Evolutionary conservation across 2,797 vertebrate species (phyloP), one percentile per base, ranked within the genome.

Genomic region (Myripristis jacobus): DNA sequence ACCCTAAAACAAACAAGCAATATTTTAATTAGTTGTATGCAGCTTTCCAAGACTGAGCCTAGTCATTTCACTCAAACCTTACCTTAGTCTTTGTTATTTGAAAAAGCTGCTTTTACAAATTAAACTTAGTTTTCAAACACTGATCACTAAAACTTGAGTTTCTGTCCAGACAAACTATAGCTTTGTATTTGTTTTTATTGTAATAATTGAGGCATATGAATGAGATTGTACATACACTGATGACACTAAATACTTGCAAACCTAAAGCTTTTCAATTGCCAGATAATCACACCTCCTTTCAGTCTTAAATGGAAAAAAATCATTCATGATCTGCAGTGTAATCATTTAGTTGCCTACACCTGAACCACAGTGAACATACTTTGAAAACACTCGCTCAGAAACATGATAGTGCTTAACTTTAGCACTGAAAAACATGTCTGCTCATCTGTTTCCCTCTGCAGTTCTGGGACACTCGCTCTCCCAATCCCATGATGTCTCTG

Each of bases 401-500:
- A 6, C 3, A 13, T 52, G 31, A 25, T 31, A 0, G 2, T 43
- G 4, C 15, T 13, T 21, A 38, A 15, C 27, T 70, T 11, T 47
- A 21, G 2, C 10, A 24, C 13, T 50, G 27, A 60, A 21, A 67
- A 38, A 73, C 3, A 25, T 46, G 16, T 38, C 24, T 13, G 22
- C 16, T 52, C 47, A 43, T 74, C 6, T 72, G 2, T 65, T 64
- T 64, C 24, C 55, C 18, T 75, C 52, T 51, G 70, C 77, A 99
- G 98, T 99, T 99, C 90, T 99, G 98, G 98, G 98, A 99, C 75
- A 98, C 98, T 0, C 97, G 98, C 6, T 98, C 97, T 1, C 96
- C 98, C 44, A 97, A 95, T 58, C 98, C 98, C 1, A 97, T 99
- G 97, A 96, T 99, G 96, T 98, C 96, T 0, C 80, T 99, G 78